Evolutionary conservation across 92 coral and sea anemone species (phyloP).

Genomic region (Metridium senile): DNA sequence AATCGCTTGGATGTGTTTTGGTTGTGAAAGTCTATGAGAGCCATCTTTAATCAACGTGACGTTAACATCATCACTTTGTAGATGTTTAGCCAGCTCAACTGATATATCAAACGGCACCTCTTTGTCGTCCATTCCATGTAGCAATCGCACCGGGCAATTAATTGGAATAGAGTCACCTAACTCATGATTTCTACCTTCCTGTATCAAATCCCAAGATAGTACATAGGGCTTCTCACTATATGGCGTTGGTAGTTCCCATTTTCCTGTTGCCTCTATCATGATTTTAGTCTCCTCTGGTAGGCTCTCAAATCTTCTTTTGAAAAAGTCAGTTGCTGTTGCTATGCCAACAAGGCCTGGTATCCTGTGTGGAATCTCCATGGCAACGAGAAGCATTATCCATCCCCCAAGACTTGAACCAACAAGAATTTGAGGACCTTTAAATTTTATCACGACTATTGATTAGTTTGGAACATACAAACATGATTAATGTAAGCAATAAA

Average conservation of each 20-base stretch:
- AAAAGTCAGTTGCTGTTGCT: constrained; percentile 77
- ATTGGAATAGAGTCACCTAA: constrained; percentile 38
- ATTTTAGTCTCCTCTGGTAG: constrained; percentile 56
- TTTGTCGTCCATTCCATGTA: constrained; percentile 78
- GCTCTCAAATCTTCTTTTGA: constrained; percentile 56
- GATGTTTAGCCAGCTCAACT: constrained; percentile 53
- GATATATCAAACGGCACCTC: constrained; percentile 79
- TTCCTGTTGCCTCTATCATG: constrained; percentile 60
- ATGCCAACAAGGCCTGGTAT: constrained; percentile 77
- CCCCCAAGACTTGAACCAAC: constrained; percentile 94
- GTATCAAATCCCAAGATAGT: constrained; percentile 54
- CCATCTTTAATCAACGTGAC: constrained; percentile 75
- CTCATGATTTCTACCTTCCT: constrained; percentile 66
- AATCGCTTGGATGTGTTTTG: constrained; percentile 44
- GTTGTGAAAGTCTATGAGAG: constrained; percentile 72
- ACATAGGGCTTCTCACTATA: constrained; percentile 71
- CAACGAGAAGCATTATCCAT: constrained; percentile 84
- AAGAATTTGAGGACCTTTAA: constrained; percentile 75
- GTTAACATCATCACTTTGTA: constrained; percentile 61
- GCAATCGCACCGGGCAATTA: constrained; percentile 71
- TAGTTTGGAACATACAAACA: too few species aligned
- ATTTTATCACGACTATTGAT: too few species aligned
- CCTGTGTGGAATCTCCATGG: constrained; percentile 67
- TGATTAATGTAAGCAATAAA: too few species aligned
- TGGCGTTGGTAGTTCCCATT: constrained; percentile 64